Evolutionary conservation across 1,140 invertebrate genomes (phyloP), one percentile per base, ranked within the genome.

Genomic region (Cherax quadricarinatus): DNA sequence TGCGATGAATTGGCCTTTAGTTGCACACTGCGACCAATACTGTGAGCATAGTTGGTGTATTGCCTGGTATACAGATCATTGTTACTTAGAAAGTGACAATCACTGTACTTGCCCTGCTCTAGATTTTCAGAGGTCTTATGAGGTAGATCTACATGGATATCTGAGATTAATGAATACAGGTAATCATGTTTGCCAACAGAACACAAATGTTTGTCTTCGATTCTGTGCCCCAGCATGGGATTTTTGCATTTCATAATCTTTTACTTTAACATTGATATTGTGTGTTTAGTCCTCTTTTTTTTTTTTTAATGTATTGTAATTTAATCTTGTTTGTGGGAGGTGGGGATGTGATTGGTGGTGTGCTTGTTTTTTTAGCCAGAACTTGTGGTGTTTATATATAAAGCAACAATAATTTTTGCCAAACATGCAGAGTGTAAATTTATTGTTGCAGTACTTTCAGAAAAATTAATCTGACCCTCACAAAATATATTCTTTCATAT

Each of bases 191-290:
- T 82, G 80, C 80, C 80, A 49, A 82, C 49, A 53, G 9, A 51
- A 53, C 41, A 82, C 10, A 51, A 21, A 51, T 53, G 49, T 24
- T 82, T 30, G n/a, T 82, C 80, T 57, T 82, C 80, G 80, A 57
- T 82, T n/a, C 10, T 82, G 80, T 82, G 80, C 80, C 80, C 80
- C 80, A 82, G 80, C 49, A 82, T 82, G 80, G 9, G 53, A 53
- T 82, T 82, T 57, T 82, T 24, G 9, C 24, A 75, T 21, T 10
- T 30, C 70, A 30, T 21, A 12, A 30, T 75, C n/a, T 18, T 18
- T 75, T 75, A 30, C 9, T 75, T 75, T 30, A 14, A 66, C 18
- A 18, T 66, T 21, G 3, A 18, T 66, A 18, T 66, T 66, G 57
- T 60, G 16, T 66, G 18, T 21, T 66, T 66, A 66, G 5, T 18